Evolutionary conservation across 2,113 vertebrate species (phyloP).

Genomic region (Craseonycteris thonglongyai): DNA sequence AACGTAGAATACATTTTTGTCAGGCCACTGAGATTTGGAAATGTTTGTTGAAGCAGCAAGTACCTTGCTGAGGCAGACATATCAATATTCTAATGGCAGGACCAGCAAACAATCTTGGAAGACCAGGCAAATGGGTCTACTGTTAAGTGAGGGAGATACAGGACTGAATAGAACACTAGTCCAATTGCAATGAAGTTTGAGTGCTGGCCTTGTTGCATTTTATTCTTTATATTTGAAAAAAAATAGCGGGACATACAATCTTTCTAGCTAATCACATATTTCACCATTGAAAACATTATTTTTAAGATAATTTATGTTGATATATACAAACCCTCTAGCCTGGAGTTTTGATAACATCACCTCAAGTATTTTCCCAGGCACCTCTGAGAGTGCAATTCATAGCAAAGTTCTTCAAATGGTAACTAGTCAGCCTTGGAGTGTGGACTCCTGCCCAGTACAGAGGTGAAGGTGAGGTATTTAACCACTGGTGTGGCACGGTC

Average conservation of each 20-base stretch:
- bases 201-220: background rate
- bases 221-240: background rate
- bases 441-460: background rate
- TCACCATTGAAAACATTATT: background rate
- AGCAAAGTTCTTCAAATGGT: background rate
- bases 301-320: background rate
- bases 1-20: background rate
- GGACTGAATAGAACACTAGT: background rate
- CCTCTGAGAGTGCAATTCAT: background rate
- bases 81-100: background rate
- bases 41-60: background rate
- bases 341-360: background rate
- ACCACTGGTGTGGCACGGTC: background rate
- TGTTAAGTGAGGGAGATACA: background rate
- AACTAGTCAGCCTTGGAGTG: background rate
- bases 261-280: background rate
- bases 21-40: background rate
- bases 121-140: background rate
- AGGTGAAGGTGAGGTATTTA: background rate
- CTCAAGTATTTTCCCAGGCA: background rate
- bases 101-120: background rate
- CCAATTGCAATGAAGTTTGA: too few relatives aligned
- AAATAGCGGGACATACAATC: background rate
- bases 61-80: background rate
- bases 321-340: background rate